Evolutionary conservation across 2,797 vertebrate genomes (phyloP), one percentile per base, ranked within the genome.

Genomic region (Hylomyscus alleni): DNA sequence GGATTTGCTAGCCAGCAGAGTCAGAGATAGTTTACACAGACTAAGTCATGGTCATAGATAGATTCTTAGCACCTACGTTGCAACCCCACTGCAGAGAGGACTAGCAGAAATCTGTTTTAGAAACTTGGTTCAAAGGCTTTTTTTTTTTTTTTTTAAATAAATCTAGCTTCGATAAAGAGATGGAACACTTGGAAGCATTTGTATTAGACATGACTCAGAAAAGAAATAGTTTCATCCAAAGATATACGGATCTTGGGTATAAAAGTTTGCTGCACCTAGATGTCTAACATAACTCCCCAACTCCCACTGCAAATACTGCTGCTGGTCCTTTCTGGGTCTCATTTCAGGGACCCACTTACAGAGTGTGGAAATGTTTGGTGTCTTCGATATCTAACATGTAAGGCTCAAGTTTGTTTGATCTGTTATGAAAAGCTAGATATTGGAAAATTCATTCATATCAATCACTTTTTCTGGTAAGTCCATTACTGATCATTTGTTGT

Each of bases 381-480:
- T 31, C 24, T 88, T 75, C 82, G 84, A 29, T 29, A 84, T 52
- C 13, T 72, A 52, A 95, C 90, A 90, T 65, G 29, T 82, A 89
- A 77, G n/a, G n/a, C 62, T 80, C 90, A 65, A 54, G 88, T 83
- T 94, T 60, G 26, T 58, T 78, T 72, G 86, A 56, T 72, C 47
- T 34, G 83, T 76, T 58, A 54, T 91, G 34, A 92, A 76, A 84
- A 47, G 34, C 17, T 40, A 80, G 62, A 15, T 86, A 88, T 29
- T 69, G 56, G 92, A 73, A 95, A 95, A 69, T 44, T 80, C 65
- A 67, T 90, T 95, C 69, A 58, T 62, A 12, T n/a, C 31, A 60
- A 58, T 84, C 50, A 90, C 10, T 47, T 6, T 77, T 84, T 80
- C 85, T 44, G 52, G 37, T 54, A 84, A 94, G 31, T 54, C 85